These are phyloP conservation scores for Andrena camellia DNA, from an alignment of 2,888 invertebrate genomes.

Conservation along the genomic window DNA sequence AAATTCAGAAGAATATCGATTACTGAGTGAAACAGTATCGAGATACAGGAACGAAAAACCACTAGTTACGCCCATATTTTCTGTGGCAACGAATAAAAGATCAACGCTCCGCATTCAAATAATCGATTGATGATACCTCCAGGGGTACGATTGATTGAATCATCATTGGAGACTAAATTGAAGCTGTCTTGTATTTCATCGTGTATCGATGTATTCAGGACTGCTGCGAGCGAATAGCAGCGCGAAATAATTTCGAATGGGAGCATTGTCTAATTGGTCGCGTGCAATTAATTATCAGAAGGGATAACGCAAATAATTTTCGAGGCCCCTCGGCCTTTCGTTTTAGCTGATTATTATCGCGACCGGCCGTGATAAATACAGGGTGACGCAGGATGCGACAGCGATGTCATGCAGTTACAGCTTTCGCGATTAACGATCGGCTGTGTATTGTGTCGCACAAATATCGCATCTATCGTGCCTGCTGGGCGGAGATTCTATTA, in stretches of 20 bases:
- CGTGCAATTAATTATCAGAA: slow-evolving; percentile 46
- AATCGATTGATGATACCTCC: neutral
- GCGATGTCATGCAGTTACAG: slow-evolving; percentile 44
- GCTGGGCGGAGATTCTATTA: slow-evolving; percentile 63
- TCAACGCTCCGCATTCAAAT: neutral
- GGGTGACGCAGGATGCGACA: slow-evolving; percentile 33
- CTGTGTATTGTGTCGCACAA: slow-evolving; percentile 54
- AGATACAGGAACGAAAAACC: no score
- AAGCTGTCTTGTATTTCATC: neutral
- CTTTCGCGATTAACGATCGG: slow-evolving; percentile 66
- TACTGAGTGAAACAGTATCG: no score
- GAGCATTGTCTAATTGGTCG: slow-evolving; percentile 48
- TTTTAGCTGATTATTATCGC: slow-evolving; percentile 58
- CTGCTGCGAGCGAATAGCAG: neutral
- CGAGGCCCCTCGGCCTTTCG: slow-evolving; percentile 40
- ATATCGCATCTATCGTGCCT: slow-evolving; percentile 59
- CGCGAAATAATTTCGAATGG: slow-evolving; percentile 19
- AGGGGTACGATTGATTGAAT: neutral
- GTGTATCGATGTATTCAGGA: neutral
- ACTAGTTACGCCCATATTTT: no score
- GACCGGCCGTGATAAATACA: slow-evolving; percentile 61
- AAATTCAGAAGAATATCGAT: neutral
- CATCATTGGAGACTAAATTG: neutral
- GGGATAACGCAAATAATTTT: slow-evolving; percentile 42
- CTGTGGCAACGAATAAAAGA: neutral